Evolutionary conservation across 2,797 vertebrate genomes (phyloP).

Genomic region (Helarctos malayanus): DNA sequence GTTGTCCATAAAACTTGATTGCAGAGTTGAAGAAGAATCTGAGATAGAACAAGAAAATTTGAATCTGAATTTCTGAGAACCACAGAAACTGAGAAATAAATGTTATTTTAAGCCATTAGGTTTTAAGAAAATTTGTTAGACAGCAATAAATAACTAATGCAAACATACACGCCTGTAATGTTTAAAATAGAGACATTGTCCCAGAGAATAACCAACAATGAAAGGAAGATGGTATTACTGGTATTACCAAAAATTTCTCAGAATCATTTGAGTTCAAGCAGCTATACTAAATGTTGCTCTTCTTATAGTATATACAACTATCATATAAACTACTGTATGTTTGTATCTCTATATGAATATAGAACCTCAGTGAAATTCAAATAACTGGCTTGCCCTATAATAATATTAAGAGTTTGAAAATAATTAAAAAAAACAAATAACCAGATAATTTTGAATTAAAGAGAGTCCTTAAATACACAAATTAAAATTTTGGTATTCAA

Average conservation of each 20-base stretch:
- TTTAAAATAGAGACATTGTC: neutral
- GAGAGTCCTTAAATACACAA: neutral
- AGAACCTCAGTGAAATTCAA: neutral
- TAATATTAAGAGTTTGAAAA: neutral
- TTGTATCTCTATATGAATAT: neutral
- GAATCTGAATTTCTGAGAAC: neutral
- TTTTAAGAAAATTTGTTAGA: neutral
- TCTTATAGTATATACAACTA: neutral
- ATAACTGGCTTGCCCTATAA: neutral
- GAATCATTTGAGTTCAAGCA: neutral
- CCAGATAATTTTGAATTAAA: neutral
- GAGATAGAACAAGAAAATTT: conserved; percentile 12
- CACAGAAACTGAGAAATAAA: conserved; percentile 22
- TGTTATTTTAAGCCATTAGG: neutral
- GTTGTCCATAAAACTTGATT: neutral
- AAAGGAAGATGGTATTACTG: neutral
- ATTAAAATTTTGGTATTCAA: neutral
- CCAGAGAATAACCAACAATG: neutral
- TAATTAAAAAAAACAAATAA: conserved; percentile 3
- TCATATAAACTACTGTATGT: neutral
- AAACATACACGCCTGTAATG: neutral
- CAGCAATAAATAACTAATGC: neutral
- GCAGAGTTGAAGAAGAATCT: neutral
- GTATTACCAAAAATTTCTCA: neutral
- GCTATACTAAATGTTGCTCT: neutral